Percentiles rank a stretch among this genome's conserved stretches.
phyloP scores from a whole-genome alignment of 2,888 invertebrate species.

The Stenichneumon culpator region DNA sequence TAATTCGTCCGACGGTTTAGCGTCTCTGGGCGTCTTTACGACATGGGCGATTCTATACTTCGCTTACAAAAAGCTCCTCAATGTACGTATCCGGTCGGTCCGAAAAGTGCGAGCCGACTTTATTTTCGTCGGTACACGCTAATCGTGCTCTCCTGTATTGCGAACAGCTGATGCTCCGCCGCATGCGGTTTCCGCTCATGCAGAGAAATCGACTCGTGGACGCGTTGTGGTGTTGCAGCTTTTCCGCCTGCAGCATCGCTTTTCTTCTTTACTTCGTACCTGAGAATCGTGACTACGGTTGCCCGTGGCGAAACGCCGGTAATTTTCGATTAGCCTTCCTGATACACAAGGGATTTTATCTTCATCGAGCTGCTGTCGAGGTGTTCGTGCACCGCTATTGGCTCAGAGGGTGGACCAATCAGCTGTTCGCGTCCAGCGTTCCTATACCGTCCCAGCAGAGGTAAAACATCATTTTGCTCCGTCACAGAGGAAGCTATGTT shows the following conservation, averaged over 20 bases:
- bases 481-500: too few species aligned
- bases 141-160: neutral
- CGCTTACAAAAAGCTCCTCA: constrained; percentile 74
- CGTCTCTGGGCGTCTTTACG: constrained; percentile 57
- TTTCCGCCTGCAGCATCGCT: constrained; percentile 74
- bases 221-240: constrained; percentile 75
- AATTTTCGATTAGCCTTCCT: constrained; percentile 72
- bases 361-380: constrained; percentile 74
- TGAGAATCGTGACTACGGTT: constrained; percentile 57
- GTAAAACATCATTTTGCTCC: too few species aligned
- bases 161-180: constrained; percentile 74
- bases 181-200: constrained; percentile 74
- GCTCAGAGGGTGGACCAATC: constrained; percentile 75
- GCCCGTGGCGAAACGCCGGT: constrained; percentile 60
- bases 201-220: constrained; percentile 75
- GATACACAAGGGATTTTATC: constrained; percentile 77
- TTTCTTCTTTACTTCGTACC: constrained; percentile 70
- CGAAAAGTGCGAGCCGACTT: neutral
- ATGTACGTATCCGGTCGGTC: constrained; percentile 69
- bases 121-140: neutral
- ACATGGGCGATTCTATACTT: constrained; percentile 73
- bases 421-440: constrained; percentile 75
- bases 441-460: constrained; percentile 74
- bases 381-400: constrained; percentile 73
- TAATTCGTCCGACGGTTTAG: constrained; percentile 33